phyloP scores from a whole-genome alignment of 2,113 vertebrate species.

The Paratilapia polleni region DNA sequence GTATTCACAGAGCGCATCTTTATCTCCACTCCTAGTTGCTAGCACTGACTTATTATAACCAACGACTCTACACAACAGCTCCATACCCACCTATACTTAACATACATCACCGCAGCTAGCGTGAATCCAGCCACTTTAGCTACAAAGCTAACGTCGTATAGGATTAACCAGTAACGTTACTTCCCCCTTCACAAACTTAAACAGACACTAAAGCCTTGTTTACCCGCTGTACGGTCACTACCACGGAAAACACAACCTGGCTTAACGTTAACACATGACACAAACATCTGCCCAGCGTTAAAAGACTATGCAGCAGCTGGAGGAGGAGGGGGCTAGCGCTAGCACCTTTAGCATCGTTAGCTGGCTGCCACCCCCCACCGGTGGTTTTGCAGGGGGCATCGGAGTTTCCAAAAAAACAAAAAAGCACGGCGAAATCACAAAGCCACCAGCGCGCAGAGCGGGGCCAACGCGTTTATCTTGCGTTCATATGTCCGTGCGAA shows the following conservation, averaged over 20 bases:
- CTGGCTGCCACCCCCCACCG: conserved; percentile 56
- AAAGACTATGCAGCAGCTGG: conserved; percentile 42
- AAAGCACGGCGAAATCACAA: background rate
- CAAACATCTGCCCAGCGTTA: conserved; percentile 37
- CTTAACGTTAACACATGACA: background rate
- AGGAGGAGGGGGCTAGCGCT: conserved; percentile 51
- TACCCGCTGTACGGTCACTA: background rate
- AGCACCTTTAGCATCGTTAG: conserved; percentile 72
- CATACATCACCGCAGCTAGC: conserved; percentile 34
- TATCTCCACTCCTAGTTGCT: background rate
- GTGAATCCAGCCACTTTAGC: conserved; percentile 30
- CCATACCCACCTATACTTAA: conserved; percentile 1
- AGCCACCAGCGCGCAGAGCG: accelerated
- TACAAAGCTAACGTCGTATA: conserved; percentile 49
- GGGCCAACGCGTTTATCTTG: background rate
- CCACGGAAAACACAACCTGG: background rate
- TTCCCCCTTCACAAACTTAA: background rate
- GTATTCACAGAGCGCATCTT: background rate
- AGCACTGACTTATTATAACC: background rate
- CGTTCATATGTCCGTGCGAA: background rate
- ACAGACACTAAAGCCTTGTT: background rate
- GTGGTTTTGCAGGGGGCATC: conserved; percentile 62
- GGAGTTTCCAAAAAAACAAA: conserved; percentile 10
- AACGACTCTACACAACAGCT: background rate
- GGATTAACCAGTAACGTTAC: conserved; percentile 25